phyloP scores from a whole-genome alignment of 2,888 invertebrate genomes.

The Troides aeacus region DNA sequence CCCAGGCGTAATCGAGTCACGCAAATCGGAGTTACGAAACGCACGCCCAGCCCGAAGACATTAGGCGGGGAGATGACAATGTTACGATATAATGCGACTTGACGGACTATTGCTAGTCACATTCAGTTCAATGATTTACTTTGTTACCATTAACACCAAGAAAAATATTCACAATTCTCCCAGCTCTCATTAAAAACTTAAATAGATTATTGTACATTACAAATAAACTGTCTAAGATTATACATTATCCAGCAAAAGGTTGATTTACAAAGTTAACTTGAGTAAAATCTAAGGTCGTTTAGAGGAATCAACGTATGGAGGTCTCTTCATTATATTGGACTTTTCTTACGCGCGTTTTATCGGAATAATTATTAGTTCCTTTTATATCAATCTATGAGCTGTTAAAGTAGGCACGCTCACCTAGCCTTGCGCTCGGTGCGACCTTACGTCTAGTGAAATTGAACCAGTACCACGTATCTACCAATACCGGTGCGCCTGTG shows the following conservation, averaged over 20 bases:
- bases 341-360: conserved; percentile 3
- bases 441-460: conserved; percentile 77
- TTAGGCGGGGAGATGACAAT: conserved; percentile 20
- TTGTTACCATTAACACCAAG: not conserved
- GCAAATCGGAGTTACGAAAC: conserved; percentile 28
- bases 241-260: conserved; percentile 19
- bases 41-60: conserved; percentile 16
- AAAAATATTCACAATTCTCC: not conserved
- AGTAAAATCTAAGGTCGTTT: conserved; percentile 24
- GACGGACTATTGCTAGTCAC: conserved; percentile 5
- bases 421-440: conserved; percentile 67
- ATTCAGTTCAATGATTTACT: not conserved
- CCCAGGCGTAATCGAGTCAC: conserved; percentile 38
- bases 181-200: not conserved
- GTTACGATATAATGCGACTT: conserved; percentile 11
- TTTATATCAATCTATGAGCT: conserved; percentile 31
- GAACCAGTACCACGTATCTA: conserved; percentile 58
- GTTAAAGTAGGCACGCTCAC: conserved; percentile 51
- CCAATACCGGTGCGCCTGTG: conserved; percentile 46
- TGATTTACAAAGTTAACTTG: conserved; percentile 17
- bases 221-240: not conserved
- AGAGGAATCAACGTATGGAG: conserved; percentile 19
- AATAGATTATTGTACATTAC: too few relatives aligned
- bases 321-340: conserved; percentile 18
- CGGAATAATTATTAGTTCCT: conserved; percentile 21